Evolutionary conservation across 2,888 invertebrate species (phyloP).

Genomic region (Shargacucullia verbasci): DNA sequence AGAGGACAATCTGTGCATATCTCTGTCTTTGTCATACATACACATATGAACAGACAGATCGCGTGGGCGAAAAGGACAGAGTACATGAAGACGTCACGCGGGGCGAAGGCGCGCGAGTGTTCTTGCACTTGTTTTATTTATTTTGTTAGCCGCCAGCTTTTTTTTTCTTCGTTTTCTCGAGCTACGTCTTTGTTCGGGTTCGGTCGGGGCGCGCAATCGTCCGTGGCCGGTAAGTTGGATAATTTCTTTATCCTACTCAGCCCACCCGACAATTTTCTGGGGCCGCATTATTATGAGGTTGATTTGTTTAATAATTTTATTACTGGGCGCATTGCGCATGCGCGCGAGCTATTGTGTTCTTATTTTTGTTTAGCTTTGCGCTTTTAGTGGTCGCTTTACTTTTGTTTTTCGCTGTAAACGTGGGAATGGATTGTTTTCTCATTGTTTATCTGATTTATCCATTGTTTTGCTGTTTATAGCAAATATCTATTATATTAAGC

Average conservation of each 20-base stretch:
- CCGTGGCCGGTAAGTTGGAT: slow-evolving; percentile 83
- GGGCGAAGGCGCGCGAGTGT: slow-evolving; percentile 86
- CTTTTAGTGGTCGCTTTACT: slow-evolving; percentile 63
- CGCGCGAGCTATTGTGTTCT: slow-evolving; percentile 67
- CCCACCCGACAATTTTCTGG: slow-evolving; percentile 87
- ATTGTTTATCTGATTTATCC: slow-evolving; percentile 60
- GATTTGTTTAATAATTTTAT: slow-evolving; percentile 89
- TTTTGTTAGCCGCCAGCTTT: slow-evolving; percentile 77
- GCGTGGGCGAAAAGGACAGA: slow-evolving; percentile 77
- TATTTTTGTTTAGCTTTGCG: slow-evolving; percentile 73
- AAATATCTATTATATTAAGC: slow-evolving; percentile 52
- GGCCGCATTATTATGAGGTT: slow-evolving; percentile 86
- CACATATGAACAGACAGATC: slow-evolving; percentile 55
- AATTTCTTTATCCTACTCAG: slow-evolving; percentile 87
- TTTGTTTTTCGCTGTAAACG: slow-evolving; percentile 61
- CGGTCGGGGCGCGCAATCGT: slow-evolving; percentile 78
- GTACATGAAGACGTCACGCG: slow-evolving; percentile 88
- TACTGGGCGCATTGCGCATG: slow-evolving; percentile 78
- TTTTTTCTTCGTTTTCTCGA: slow-evolving; percentile 78
- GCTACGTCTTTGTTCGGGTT: slow-evolving; percentile 87
- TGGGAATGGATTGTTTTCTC: slow-evolving; percentile 65
- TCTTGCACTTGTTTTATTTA: slow-evolving; percentile 88
- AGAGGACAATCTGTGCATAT: slow-evolving; percentile 69
- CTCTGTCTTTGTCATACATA: slow-evolving; percentile 72
- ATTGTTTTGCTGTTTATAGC: slow-evolving; percentile 57